Conservation (phyloP, 2,797 vertebrate species). For the Sebastes steindachneri region DNA sequence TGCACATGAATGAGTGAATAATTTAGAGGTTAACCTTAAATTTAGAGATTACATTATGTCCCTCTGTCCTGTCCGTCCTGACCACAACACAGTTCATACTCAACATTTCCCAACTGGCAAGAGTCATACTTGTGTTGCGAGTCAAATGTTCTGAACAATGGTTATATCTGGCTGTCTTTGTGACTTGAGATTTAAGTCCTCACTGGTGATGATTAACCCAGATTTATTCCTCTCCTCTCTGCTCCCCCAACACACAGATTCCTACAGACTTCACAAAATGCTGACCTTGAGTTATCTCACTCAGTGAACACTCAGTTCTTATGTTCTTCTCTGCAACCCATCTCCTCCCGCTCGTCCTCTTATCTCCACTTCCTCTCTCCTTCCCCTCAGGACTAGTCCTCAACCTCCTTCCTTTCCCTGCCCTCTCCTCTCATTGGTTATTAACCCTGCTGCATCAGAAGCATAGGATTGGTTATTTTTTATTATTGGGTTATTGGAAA, state of each 20-base stretch:
- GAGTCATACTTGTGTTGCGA: neutral
- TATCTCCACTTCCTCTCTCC: slow-evolving; percentile 24
- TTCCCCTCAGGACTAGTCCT: slow-evolving; percentile 12
- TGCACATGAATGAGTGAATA: too few species aligned
- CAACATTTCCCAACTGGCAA: slow-evolving; percentile 4
- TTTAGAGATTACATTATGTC: neutral
- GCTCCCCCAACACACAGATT: too few species aligned
- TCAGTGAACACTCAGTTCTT: slow-evolving; percentile 57
- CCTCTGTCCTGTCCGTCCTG: neutral
- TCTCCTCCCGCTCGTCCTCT: slow-evolving; percentile 31
- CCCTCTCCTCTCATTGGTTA: slow-evolving; percentile 34
- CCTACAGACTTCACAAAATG: neutral
- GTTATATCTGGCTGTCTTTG: slow-evolving; percentile 46
- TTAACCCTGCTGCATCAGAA: neutral
- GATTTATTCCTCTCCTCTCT: slow-evolving; percentile 26
- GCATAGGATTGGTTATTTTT: too few species aligned
- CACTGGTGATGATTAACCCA: slow-evolving; percentile 52
- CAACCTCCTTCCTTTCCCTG: neutral
- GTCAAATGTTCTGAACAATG: slow-evolving; percentile 11
- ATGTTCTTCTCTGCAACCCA: slow-evolving; percentile 19
- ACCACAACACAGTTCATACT: neutral
- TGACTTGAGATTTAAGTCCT: slow-evolving; percentile 31
- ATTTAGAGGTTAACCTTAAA: too few species aligned
- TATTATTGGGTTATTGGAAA: too few species aligned
- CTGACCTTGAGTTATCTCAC: slow-evolving; percentile 58